Evolutionary conservation across 2,888 invertebrate species (phyloP).

Genomic region (Parnassius apollo): DNA sequence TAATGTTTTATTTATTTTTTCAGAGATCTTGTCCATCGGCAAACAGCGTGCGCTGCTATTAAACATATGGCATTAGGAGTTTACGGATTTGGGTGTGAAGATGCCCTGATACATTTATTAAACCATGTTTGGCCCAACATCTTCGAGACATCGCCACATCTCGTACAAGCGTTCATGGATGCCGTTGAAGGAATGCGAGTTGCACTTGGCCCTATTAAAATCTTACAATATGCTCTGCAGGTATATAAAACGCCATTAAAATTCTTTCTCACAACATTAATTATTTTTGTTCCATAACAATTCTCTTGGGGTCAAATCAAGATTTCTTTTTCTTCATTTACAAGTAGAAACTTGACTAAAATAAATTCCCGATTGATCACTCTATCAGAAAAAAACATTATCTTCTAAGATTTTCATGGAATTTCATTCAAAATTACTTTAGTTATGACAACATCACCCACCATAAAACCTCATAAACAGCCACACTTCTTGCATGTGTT

Average conservation of each 20-base stretch:
- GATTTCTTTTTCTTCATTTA: no score
- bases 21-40: slow-evolving; percentile 98
- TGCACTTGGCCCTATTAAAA: slow-evolving; percentile 97
- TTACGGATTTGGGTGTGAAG: slow-evolving; percentile 99
- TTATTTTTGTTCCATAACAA: no score
- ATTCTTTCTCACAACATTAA: no score
- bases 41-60: slow-evolving; percentile 99
- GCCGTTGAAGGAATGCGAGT: slow-evolving; percentile 98
- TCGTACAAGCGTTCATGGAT: slow-evolving; percentile 99
- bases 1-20: slow-evolving; percentile 1
- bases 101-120: slow-evolving; percentile 96
- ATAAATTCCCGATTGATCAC: no score
- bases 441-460: no score
- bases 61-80: slow-evolving; percentile 99
- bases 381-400: no score
- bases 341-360: no score
- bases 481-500: no score
- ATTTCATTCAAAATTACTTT: no score
- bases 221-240: slow-evolving; percentile 97
- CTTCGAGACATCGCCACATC: slow-evolving; percentile 99
- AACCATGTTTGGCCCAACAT: slow-evolving; percentile 99
- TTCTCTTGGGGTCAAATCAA: no score
- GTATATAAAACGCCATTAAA: slow-evolving; percentile 59
- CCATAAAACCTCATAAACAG: no score
- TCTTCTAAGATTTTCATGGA: no score